A percentile compares a stretch with the other conserved stretches of the same genome.
Evolutionary conservation across 2,888 invertebrate genomes (phyloP).

Genomic region (Aphrophora alni): DNA sequence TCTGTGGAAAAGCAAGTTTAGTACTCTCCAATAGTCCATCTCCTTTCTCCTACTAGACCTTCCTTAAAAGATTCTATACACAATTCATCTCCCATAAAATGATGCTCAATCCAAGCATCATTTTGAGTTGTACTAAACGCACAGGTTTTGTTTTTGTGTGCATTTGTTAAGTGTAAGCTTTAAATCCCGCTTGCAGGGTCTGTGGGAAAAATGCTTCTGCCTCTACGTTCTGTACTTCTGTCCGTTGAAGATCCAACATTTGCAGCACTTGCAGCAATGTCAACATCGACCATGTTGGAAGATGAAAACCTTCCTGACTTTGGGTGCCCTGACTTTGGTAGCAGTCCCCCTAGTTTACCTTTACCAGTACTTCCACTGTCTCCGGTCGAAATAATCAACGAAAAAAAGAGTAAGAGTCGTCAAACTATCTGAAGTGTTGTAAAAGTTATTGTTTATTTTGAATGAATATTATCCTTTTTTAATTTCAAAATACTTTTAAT

Average conservation of each 20-base stretch:
- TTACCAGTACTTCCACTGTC: not conserved
- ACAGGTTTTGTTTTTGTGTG: constrained; percentile 4
- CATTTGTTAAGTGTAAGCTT: not conserved
- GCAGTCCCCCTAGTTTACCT: constrained; percentile 16
- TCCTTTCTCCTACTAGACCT: no score
- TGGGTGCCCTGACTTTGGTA: constrained; percentile 25
- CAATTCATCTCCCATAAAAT: no score
- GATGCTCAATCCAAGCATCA: no score
- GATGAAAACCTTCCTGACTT: constrained; percentile 85
- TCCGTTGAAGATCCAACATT: constrained; percentile 78
- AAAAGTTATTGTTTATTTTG: not conserved
- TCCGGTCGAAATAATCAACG: constrained; percentile 7
- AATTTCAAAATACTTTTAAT: no score
- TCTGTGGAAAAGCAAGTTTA: no score
- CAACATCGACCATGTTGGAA: constrained; percentile 73
- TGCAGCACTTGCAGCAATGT: constrained; percentile 70
- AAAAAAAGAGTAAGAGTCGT: constrained; percentile 31
- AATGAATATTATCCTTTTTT: no score
- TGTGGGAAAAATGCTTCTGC: constrained; percentile 46
- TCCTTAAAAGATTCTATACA: no score
- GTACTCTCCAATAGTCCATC: no score
- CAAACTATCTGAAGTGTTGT: not conserved
- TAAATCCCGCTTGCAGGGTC: constrained; percentile 21
- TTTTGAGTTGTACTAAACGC: no score
- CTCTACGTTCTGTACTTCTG: constrained; percentile 62